Conservation (phyloP, 2,113 vertebrate species). For the Emydura subglobosa region DNA sequence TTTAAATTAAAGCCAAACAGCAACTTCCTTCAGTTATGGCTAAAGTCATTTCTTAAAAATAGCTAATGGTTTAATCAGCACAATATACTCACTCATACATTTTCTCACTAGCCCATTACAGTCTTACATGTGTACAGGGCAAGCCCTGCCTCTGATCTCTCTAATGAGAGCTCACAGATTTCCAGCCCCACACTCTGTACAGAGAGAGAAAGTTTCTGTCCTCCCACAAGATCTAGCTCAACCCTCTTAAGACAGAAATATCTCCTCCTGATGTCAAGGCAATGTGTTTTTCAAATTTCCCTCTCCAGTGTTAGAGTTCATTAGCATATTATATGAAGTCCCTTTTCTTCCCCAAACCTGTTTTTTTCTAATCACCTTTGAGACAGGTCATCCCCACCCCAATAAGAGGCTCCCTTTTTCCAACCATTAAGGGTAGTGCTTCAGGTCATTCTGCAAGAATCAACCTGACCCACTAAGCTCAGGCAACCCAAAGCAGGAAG, state of each 20-base stretch:
- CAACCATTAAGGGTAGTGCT: not conserved
- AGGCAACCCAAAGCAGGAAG: not conserved
- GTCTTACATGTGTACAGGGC: not conserved
- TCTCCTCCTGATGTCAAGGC: not conserved
- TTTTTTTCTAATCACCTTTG: not conserved
- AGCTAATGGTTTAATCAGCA: not conserved
- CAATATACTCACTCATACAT: not conserved
- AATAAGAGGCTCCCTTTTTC: not conserved
- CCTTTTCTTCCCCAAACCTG: not conserved
- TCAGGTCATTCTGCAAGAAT: not conserved
- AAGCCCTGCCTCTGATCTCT: not conserved
- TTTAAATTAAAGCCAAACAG: not conserved
- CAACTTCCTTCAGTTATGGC: not conserved
- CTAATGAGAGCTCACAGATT: not conserved
- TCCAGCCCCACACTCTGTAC: not conserved
- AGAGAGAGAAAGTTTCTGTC: not conserved
- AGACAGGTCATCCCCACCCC: not conserved
- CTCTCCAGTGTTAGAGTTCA: not conserved
- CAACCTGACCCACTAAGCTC: not conserved
- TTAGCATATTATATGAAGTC: not conserved
- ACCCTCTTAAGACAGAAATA: not conserved
- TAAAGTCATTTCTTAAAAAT: not conserved
- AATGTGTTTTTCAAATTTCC: not conserved
- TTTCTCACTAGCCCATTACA: not conserved
- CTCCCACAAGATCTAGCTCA: not conserved